Conservation (phyloP, 2,113 vertebrate genomes). For the Pristiophorus japonicus region DNA sequence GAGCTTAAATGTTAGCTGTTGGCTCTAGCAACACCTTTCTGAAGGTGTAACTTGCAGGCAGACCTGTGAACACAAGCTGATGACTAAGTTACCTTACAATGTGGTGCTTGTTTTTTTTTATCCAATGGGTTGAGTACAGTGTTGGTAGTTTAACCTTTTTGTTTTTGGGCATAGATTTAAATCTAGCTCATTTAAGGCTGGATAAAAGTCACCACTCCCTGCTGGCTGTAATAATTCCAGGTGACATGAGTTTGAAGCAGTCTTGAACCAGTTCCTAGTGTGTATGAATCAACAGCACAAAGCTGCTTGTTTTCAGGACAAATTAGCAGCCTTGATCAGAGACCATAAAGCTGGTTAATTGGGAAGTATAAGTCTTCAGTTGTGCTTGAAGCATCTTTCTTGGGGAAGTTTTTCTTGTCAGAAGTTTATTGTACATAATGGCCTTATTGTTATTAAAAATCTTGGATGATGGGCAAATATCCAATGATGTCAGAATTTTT, state of each 20-base stretch:
- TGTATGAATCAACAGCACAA: background rate
- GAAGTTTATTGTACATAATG: background rate
- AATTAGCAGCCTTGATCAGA: too few relatives aligned
- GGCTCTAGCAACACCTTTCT: background rate
- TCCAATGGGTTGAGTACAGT: too few relatives aligned
- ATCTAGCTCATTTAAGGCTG: background rate
- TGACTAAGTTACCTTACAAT: background rate
- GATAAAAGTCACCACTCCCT: background rate
- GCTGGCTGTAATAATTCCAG: background rate
- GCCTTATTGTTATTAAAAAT: too few relatives aligned
- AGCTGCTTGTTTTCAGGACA: background rate
- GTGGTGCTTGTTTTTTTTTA: background rate
- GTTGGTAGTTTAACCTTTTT: background rate
- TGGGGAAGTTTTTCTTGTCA: background rate
- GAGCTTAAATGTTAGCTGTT: background rate
- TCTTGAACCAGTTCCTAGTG: background rate
- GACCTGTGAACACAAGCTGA: background rate
- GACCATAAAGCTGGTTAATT: background rate
- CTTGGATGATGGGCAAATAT: background rate
- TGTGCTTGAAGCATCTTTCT: background rate
- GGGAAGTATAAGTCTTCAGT: background rate
- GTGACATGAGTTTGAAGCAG: background rate
- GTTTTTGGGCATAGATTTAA: background rate
- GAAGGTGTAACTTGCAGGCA: background rate
- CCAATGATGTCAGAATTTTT: background rate